Percentiles rank a stretch among this genome's conserved stretches.
Conservation (phyloP, 2,888 invertebrate genomes). For the Drosophila flavopinicola region DNA sequence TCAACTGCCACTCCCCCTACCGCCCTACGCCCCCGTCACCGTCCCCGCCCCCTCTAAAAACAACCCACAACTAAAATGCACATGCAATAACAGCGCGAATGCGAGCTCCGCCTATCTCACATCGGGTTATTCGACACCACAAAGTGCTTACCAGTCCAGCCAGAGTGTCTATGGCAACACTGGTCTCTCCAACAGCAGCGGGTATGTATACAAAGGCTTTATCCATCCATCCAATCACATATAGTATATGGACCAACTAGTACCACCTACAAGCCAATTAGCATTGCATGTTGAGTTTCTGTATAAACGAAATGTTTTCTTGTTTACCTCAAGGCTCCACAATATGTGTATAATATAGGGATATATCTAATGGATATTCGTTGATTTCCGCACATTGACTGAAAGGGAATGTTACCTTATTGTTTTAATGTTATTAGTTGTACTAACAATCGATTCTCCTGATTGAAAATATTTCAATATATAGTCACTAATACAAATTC, state of each 20-base stretch:
- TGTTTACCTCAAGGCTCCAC: constrained; percentile 3
- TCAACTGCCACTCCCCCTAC: constrained; percentile 20
- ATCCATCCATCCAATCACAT: neutral
- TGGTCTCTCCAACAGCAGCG: constrained; percentile 84
- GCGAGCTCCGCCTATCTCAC: constrained; percentile 84
- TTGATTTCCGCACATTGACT: no score
- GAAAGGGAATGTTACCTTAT: no score
- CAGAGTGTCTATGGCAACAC: constrained; percentile 84
- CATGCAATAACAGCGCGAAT: constrained; percentile 81
- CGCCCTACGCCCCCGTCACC: constrained; percentile 15
- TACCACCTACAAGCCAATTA: neutral
- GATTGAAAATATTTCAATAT: no score
- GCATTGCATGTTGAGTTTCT: constrained; percentile 26
- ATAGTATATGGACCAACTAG: no score
- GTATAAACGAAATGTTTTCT: constrained; percentile 2
- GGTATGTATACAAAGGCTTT: constrained; percentile 76
- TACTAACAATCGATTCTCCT: no score
- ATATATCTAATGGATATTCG: constrained; percentile 9
- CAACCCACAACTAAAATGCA: constrained; percentile 25
- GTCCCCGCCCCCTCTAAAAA: constrained; percentile 1
- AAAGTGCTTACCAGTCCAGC: constrained; percentile 85
- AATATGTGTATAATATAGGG: neutral
- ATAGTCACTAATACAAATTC: no score
- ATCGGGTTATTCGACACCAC: constrained; percentile 84
- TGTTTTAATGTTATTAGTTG: no score